Evolutionary conservation across 37 sponge, comb jelly and placozoan species (phyloP).

Genomic region (Hexactinellida sp.): DNA sequence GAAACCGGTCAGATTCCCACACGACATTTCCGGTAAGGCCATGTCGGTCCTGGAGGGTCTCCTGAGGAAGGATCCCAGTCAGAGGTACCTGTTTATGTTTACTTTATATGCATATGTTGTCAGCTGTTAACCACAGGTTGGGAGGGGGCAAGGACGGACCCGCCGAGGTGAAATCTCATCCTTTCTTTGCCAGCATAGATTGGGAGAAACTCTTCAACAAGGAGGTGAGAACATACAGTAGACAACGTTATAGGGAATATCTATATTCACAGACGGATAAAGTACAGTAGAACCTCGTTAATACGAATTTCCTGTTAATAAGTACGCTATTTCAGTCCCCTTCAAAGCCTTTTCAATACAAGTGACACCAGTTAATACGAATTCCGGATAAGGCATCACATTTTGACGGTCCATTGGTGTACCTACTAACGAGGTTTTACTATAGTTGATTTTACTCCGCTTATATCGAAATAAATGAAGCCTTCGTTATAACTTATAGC

Average conservation of each 20-base stretch:
- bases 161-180: conserved; percentile 61
- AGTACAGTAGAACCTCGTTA: too few relatives aligned
- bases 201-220: conserved; percentile 66
- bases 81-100: conserved; percentile 22
- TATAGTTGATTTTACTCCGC: too few relatives aligned
- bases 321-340: too few relatives aligned
- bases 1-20: conserved; percentile 87
- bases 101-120: neutral
- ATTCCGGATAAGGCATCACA: too few relatives aligned
- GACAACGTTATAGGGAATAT: too few relatives aligned
- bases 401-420: too few relatives aligned
- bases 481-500: neutral
- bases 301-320: too few relatives aligned
- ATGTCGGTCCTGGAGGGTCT: conserved; percentile 55
- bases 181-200: conserved; percentile 53
- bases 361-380: too few relatives aligned
- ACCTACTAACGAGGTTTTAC: too few relatives aligned
- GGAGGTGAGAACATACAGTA: conserved; percentile 37
- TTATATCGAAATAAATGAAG: too few relatives aligned
- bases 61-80: conserved; percentile 70
- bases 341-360: too few relatives aligned
- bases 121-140: conserved; percentile 24
- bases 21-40: conserved; percentile 54
- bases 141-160: conserved; percentile 71
- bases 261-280: too few relatives aligned